Conservation (phyloP, 1,140 invertebrate genomes). For the Aphidius ervi region DNA sequence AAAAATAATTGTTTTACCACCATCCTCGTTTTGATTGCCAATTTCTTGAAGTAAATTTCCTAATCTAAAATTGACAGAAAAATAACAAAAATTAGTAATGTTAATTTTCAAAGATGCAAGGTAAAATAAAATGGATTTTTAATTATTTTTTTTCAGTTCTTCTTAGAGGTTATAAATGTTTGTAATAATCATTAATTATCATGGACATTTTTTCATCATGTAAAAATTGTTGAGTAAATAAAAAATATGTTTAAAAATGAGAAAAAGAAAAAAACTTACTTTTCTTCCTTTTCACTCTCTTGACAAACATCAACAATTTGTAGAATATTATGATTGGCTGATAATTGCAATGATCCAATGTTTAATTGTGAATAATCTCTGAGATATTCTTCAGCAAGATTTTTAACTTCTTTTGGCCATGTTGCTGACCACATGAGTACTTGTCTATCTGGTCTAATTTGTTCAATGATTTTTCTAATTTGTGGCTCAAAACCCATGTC, state of each 20-base stretch:
- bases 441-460: constrained; percentile 91
- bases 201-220: constrained; percentile 38
- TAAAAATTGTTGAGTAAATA: constrained; percentile 12
- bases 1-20: constrained; percentile 93
- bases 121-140: not conserved
- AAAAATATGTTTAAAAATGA: constrained; percentile 9
- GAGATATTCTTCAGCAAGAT: constrained; percentile 90
- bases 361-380: constrained; percentile 87
- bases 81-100: constrained; percentile 22
- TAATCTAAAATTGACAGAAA: constrained; percentile 57
- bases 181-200: constrained; percentile 37
- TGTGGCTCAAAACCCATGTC: constrained; percentile 99
- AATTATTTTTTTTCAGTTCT: constrained; percentile 55
- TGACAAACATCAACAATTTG: constrained; percentile 93
- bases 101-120: not conserved
- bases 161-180: constrained; percentile 58
- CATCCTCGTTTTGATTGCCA: constrained; percentile 76
- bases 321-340: constrained; percentile 95
- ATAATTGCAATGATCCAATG: constrained; percentile 86
- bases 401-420: constrained; percentile 95
- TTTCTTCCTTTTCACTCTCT: constrained; percentile 82
- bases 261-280: constrained; percentile 56
- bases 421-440: constrained; percentile 98
- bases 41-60: constrained; percentile 85
- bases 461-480: constrained; percentile 94